Evolutionary conservation across 1,140 invertebrate species (phyloP).

Genomic region (Ostrea denselamellosa): DNA sequence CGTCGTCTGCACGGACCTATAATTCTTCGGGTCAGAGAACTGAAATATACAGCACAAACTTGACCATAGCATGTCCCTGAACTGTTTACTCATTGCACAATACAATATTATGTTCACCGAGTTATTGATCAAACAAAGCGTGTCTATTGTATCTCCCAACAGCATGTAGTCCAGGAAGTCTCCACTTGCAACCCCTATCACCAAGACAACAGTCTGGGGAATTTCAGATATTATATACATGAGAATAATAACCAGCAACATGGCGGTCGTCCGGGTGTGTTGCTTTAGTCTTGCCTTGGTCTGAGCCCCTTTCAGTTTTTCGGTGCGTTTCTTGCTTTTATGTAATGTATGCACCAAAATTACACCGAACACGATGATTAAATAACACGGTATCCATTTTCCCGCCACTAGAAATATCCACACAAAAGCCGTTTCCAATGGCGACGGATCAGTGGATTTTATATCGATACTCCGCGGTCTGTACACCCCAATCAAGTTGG

Average conservation of each 20-base stretch:
- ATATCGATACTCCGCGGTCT: neutral
- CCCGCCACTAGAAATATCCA: conserved; percentile 74
- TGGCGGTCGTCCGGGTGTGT: conserved; percentile 84
- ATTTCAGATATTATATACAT: conserved; percentile 93
- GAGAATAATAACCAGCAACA: conserved; percentile 79
- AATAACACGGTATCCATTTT: conserved; percentile 79
- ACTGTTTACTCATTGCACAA: conserved; percentile 95
- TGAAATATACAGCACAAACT: conserved; percentile 3
- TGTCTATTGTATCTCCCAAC: conserved; percentile 93
- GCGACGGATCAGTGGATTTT: conserved; percentile 14
- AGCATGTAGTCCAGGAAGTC: conserved; percentile 76
- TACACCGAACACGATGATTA: conserved; percentile 79
- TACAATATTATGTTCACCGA: conserved; percentile 96
- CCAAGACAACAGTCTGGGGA: conserved; percentile 82
- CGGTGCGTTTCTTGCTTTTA: conserved; percentile 75
- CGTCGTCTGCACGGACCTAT: neutral
- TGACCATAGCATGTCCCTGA: conserved; percentile 87
- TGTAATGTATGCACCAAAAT: conserved; percentile 78
- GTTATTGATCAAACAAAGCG: conserved; percentile 92
- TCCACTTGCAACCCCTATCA: conserved; percentile 69
- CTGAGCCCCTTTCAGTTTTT: conserved; percentile 67
- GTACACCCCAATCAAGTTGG: neutral
- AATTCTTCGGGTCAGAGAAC: neutral
- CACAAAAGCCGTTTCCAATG: conserved; percentile 55
- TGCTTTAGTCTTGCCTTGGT: conserved; percentile 82